Base-by-base conservation (phyloP, 2,888 invertebrate species). In the Mesochorus sp. region DNA sequence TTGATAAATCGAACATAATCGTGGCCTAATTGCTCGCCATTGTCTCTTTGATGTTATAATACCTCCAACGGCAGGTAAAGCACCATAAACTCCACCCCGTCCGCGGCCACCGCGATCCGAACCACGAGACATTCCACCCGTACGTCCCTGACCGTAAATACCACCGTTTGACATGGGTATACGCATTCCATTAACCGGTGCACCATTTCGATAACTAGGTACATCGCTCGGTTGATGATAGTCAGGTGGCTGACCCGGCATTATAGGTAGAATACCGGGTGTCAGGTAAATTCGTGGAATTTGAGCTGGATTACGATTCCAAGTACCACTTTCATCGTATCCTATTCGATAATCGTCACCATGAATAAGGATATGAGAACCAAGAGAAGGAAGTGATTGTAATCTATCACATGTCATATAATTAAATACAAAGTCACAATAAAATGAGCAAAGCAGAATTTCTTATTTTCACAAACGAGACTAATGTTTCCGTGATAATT, bases 131-230 rank as follows among this genome's bases (percentile, higher is more conserved):
- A 75, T 51, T 28, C 55, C 79, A 24, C 74, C 80, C 17, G 74
- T 71, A 49, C 81, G 81, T 37, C 82, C 79, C 51, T 84, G 84
- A 24, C 82, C 82, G 47, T 84, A 84, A 55, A 81, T 51, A 4
- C 83, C 82, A 2, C 83, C 85, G 21, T 71, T 82, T 1, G 80
- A 81, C 12, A 68, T 62, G 12, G 81, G 79, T 55, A 81, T 71
- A 8, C 83, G 84, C 81, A 83, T 83, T n/a, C 84, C 85, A 57
- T 81, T 82, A 12, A 85, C 85, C 14, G 86, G 84, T 10, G 83
- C 87, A 2, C 88, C 87, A 66, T 86, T 88, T 64, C 87, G 81
- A 44, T 83, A 85, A 79, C 85, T 87, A 24, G 87, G 85, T 3
- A 82, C 75, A 19, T 86, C 86, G 12, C 81, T 80, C 1, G 82